Evolutionary conservation across 2,113 vertebrate species (phyloP).

Genomic region (Gnathonemus longibarbis): DNA sequence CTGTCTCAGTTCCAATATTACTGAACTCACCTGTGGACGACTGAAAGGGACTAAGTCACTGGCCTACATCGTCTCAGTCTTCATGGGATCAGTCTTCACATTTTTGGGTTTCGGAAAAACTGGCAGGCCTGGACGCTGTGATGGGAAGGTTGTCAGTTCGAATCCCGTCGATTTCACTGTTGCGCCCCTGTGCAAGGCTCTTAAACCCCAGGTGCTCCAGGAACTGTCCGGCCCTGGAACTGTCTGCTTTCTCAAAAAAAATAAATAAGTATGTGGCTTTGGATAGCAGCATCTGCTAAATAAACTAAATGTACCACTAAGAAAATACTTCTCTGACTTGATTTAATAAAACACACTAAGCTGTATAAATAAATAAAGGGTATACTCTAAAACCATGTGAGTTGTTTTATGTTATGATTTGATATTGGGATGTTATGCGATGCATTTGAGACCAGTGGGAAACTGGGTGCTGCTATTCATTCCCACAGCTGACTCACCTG

Average conservation of each 20-base stretch:
- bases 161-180: background rate
- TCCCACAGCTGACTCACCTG: slow-evolving; percentile 43
- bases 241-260: background rate
- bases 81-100: background rate
- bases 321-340: background rate
- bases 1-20: background rate
- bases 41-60: background rate
- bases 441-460: background rate
- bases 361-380: background rate
- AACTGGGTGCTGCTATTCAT: background rate
- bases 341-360: background rate
- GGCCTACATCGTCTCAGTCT: background rate
- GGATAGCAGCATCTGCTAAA: background rate
- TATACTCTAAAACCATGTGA: background rate
- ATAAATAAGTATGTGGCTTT: background rate
- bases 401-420: background rate
- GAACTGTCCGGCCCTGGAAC: background rate
- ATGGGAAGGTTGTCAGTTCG: background rate
- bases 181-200: background rate
- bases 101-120: background rate
- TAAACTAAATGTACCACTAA: background rate
- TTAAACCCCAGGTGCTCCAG: background rate
- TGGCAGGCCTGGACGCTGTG: background rate
- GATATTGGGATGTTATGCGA: background rate
- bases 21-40: background rate